A percentile compares a stretch with the other conserved stretches of the same genome.
phyloP scores from a whole-genome alignment of 2,113 vertebrate species.

The Mobula birostris region DNA sequence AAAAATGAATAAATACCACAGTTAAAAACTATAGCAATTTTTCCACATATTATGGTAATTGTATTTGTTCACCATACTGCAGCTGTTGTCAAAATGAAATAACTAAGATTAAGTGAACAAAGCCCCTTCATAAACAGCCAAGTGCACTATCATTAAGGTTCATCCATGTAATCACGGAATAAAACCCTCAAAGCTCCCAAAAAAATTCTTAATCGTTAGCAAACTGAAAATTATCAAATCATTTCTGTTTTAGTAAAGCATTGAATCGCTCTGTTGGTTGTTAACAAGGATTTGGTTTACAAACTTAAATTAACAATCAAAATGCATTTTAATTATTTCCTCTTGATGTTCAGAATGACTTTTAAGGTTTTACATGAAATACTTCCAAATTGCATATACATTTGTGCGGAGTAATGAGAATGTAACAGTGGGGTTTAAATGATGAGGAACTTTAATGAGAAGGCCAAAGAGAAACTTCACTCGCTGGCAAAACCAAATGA shows the following conservation, averaged over 20 bases:
- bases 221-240: neutral
- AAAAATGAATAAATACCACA: conserved; percentile 8
- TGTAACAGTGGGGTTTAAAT: no score
- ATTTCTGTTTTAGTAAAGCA: neutral
- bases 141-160: neutral
- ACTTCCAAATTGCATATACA: neutral
- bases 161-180: neutral
- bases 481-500: no score
- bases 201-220: neutral
- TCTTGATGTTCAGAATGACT: neutral
- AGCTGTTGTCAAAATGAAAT: neutral
- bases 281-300: neutral
- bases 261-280: neutral
- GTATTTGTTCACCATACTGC: neutral
- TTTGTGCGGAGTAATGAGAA: no score
- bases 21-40: neutral
- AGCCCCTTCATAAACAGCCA: neutral
- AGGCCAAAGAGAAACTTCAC: no score
- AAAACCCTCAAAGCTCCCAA: neutral
- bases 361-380: neutral
- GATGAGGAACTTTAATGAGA: no score
- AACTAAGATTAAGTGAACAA: neutral
- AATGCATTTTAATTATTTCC: neutral
- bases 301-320: neutral
- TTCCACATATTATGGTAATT: conserved; percentile 19